These are phyloP conservation scores for Microctenopoma stevenorrisi DNA, from an alignment of 2,797 vertebrate genomes.

Conservation along the genomic window DNA sequence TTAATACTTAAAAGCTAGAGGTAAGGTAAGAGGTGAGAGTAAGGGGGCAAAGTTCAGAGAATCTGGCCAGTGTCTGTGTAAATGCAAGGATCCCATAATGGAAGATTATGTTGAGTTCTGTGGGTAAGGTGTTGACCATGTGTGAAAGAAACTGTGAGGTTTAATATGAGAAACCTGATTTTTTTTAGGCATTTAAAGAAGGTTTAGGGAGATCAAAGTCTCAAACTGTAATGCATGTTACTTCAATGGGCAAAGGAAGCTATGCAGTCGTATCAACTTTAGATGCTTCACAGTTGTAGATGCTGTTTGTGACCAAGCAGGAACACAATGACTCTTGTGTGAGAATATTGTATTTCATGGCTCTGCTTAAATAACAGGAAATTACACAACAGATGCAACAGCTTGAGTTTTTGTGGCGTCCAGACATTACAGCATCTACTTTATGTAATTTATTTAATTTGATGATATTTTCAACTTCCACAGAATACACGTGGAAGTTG, in stretches of 20 bases:
- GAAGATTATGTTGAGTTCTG: neutral
- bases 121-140: neutral
- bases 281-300: no score
- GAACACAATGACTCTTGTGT: no score
- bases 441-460: neutral
- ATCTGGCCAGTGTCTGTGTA: neutral
- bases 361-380: neutral
- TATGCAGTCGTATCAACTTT: no score
- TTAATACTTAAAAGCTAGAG: slow-evolving; percentile 27
- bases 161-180: no score
- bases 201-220: no score
- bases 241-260: no score
- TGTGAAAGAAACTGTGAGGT: neutral
- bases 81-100: neutral
- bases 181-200: no score
- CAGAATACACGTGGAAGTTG: slow-evolving; percentile 46
- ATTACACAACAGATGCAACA: neutral
- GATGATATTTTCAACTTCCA: neutral
- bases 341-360: no score
- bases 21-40: slow-evolving; percentile 44
- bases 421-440: neutral
- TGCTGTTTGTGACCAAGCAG: no score
- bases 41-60: slow-evolving; percentile 26
- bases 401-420: neutral
- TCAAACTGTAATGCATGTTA: no score